Conservation (phyloP, 2,888 invertebrate species). For the Campoplex nolae region DNA sequence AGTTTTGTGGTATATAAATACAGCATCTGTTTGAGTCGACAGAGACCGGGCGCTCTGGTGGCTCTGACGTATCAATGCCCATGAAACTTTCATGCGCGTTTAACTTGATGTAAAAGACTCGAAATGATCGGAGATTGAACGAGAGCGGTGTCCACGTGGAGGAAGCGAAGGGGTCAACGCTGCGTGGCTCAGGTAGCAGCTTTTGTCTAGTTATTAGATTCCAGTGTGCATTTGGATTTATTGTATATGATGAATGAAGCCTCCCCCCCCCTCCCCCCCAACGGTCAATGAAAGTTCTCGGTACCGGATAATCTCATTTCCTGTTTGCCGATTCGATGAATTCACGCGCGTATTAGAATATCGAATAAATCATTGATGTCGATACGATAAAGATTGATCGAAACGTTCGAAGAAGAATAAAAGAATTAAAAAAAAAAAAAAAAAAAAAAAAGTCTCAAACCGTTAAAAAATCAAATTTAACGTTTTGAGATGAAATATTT, state of each 20-base stretch:
- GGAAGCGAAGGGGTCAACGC: not conserved
- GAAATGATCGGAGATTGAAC: not conserved
- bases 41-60: not conserved
- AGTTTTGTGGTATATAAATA: not conserved
- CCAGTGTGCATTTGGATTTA: slow-evolving; percentile 3
- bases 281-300: slow-evolving; percentile 35
- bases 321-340: slow-evolving; percentile 10
- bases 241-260: slow-evolving; percentile 41
- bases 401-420: not conserved
- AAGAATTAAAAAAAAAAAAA: not conserved
- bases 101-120: not conserved
- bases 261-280: not conserved
- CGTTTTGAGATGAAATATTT: not conserved
- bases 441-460: too few species aligned
- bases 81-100: not conserved
- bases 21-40: not conserved
- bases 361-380: not conserved
- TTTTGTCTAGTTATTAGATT: not conserved
- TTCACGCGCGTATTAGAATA: not conserved
- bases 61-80: not conserved
- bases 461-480: too few species aligned
- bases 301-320: slow-evolving; percentile 20
- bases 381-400: not conserved
- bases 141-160: not conserved
- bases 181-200: not conserved